phyloP scores from a whole-genome alignment of 2,888 invertebrate genomes.

The Scrobipalpa costella region DNA sequence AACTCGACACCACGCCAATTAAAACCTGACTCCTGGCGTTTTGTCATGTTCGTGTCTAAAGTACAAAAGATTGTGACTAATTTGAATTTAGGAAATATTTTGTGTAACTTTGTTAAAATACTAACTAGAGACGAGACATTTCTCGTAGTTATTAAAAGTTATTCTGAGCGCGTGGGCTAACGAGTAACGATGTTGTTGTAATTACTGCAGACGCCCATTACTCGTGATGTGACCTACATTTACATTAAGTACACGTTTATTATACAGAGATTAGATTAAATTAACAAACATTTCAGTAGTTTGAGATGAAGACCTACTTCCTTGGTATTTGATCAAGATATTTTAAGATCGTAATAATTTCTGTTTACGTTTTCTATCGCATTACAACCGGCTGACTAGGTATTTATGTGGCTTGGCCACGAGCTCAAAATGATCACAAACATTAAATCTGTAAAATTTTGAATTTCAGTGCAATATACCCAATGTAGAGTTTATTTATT shows the following conservation, averaged over 20 bases:
- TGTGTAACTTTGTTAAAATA: conserved; percentile 16
- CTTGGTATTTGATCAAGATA: background rate
- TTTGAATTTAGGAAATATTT: conserved; percentile 19
- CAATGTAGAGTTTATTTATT: too few relatives aligned
- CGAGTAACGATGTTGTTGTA: conserved; percentile 14
- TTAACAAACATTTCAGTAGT: conserved; percentile 10
- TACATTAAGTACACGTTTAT: background rate
- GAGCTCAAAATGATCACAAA: too few relatives aligned
- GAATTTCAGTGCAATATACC: too few relatives aligned
- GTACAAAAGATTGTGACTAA: conserved; percentile 23
- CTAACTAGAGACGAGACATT: conserved; percentile 7
- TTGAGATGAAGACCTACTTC: background rate
- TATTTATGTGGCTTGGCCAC: too few relatives aligned
- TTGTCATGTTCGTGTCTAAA: conserved; percentile 44
- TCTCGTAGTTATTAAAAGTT: conserved; percentile 20
- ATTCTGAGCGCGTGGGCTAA: conserved; percentile 13
- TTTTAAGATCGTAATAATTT: too few relatives aligned
- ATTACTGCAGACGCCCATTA: conserved; percentile 17
- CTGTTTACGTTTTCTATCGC: too few relatives aligned
- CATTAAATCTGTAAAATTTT: too few relatives aligned
- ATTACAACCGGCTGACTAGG: too few relatives aligned
- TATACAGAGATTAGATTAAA: conserved; percentile 8
- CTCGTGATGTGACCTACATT: background rate
- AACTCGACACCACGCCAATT: conserved; percentile 67
- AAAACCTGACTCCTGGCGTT: conserved; percentile 66